These are phyloP conservation scores for Brachionus sp. DNA, from an alignment of 1,140 invertebrate genomes.

Conservation along the genomic window DNA sequence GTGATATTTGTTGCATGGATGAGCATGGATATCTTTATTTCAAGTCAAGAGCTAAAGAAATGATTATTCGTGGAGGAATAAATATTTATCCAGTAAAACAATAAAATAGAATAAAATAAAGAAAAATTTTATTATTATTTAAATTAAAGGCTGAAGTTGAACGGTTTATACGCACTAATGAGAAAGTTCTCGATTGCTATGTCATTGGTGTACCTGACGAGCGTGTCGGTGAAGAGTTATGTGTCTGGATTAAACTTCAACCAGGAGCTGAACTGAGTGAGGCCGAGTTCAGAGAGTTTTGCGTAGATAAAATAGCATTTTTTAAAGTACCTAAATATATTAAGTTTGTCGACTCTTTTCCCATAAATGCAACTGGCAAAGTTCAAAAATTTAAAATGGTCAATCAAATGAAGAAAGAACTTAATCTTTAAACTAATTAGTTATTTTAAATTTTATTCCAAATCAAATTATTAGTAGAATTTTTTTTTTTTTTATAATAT, in stretches of 20 bases:
- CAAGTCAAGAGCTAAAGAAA: slow-evolving; percentile 79
- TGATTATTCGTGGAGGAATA: slow-evolving; percentile 86
- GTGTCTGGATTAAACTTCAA: slow-evolving; percentile 69
- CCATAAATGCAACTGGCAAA: slow-evolving; percentile 78
- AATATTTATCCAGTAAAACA: slow-evolving; percentile 80
- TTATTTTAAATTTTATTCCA: no score
- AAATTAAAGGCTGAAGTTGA: slow-evolving; percentile 71
- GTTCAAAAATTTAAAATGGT: slow-evolving; percentile 71
- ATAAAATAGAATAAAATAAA: no score
- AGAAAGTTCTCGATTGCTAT: slow-evolving; percentile 1
- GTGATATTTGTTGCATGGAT: slow-evolving; percentile 73
- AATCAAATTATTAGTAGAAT: no score
- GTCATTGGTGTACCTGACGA: slow-evolving; percentile 68
- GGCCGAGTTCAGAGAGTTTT: slow-evolving; percentile 66
- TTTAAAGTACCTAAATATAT: slow-evolving; percentile 79
- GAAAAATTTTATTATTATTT: no score
- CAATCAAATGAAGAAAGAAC: slow-evolving; percentile 51
- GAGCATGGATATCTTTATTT: slow-evolving; percentile 74
- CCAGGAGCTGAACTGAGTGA: slow-evolving; percentile 59
- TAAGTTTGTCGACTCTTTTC: slow-evolving; percentile 68
- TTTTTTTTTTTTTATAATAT: no score
- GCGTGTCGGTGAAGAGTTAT: slow-evolving; percentile 78
- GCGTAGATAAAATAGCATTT: slow-evolving; percentile 70
- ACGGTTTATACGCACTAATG: not conserved
- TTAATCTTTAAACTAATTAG: no score